Evolutionary conservation across 2,888 invertebrate species (phyloP), one percentile per base, ranked within the genome.

Genomic region (Melanostoma scalare): DNA sequence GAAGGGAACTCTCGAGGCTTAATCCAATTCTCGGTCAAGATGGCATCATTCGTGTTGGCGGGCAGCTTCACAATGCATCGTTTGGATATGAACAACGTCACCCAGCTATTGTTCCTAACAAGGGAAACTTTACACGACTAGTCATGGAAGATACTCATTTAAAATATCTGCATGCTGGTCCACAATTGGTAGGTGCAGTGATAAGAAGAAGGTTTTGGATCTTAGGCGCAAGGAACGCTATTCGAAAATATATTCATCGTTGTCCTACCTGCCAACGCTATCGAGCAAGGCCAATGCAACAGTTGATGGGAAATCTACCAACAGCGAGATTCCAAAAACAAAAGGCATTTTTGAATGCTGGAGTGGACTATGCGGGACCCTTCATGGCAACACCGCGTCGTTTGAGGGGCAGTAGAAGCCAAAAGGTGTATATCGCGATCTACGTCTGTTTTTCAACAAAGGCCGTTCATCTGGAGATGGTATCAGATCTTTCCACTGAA

Each of bases 181-280:
- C 60, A 46, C 72, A 81, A 53, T 30, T 72, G 6, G 20, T 73
- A 40, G 30, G 71, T 6, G 46, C 72, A 6, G 20, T 38, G 3
- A 50, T 82, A 31, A 53, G 60, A 38, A 63, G 40, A 35, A 60
- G 46, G 46, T 80, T 61, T 33, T 80, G 75, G 74, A 56, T 63
- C 6, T 30, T 69, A 3, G 56, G 63, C 9, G 65, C 50, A 10
- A 52, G 56, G 71, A 46, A 63, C 10, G n/a, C 61, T 1, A 44
- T 40, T 6, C 9, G 52, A 5, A 31, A 53, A 8, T 33, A 52
- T 33, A 40, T 75, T 2, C 20, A 35, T 10, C 6, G 48, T 8
- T 81, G 63, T 42, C 35, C 52, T 3, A 30, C 5, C 0, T 81
- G 74, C 31, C 52, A 63, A 35, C 46, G 48, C n/a, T 40, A 68